Evolutionary conservation across 1,140 invertebrate species (phyloP), one percentile per base, ranked within the genome.

Genomic region (Callitettix versicolor): DNA sequence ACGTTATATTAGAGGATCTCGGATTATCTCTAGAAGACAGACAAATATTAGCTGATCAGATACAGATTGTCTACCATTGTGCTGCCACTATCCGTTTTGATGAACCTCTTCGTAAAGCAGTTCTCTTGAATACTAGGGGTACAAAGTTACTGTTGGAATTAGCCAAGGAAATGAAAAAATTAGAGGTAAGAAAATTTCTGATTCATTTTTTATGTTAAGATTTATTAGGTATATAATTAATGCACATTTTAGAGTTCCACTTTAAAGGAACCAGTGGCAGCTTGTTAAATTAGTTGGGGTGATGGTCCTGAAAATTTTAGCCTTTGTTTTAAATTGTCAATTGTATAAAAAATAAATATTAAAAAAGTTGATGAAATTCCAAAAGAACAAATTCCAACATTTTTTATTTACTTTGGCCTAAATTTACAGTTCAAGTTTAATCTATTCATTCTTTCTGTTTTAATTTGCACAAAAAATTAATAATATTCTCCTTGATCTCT

Each of bases 41-140:
- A 42, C 65, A 81, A 54, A 71, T 76, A 15, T 66, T 97, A 0
- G 33, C 42, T 11, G 55, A 61, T 9, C 47, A 60, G 12, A 60
- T 64, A 11, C n/a, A 58, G 7, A 57, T 64, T 6, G 46, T 95
- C 15, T 89, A 94, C 67, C 90, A 95, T 64, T 82, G 79, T 3
- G 91, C 91, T 1, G 91, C 91, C 1, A 91, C 88, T 17, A 79
- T 95, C 7, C 81, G 84, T 64, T 95, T 95, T 69, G 85, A 91
- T 67, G 91, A 91, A 68, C 77, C 80, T 43, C 67, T 95, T 15
- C 79, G 80, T 64, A 55, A 66, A 20, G 74, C 79, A 0, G 70
- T 78, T 18, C 70, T 75, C 20, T 77, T 80, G 18, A 85, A 85
- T 61, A 73, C 83, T 1, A 69, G 72, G 49, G 79, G 77, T 9